A percentile compares a stretch with the other conserved stretches of the same genome.
Conservation (phyloP, 2,888 invertebrate genomes). For the Vannuccia rotundouncinata region DNA sequence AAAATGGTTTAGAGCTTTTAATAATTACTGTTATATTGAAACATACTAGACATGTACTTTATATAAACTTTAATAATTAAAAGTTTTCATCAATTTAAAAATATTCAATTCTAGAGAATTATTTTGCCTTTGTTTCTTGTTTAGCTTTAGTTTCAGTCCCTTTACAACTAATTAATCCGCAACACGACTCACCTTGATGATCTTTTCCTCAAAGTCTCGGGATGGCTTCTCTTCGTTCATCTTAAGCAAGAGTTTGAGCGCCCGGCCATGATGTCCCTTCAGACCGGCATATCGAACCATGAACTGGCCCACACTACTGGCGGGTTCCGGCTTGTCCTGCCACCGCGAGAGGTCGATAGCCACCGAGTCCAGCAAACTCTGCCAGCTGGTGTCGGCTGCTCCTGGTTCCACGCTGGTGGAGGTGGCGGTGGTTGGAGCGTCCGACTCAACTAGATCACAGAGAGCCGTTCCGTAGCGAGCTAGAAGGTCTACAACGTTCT, state of each 20-base stretch:
- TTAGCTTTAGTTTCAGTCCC: no score
- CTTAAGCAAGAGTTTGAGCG: neutral
- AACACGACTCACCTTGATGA: neutral
- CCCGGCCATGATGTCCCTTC: neutral
- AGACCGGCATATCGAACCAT: neutral
- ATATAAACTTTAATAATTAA: no score
- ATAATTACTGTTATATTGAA: neutral
- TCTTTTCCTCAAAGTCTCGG: neutral
- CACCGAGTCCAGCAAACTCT: neutral
- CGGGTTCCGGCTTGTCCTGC: neutral
- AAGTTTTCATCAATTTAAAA: neutral
- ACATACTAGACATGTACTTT: no score
- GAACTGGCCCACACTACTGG: neutral
- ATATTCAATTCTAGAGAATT: no score
- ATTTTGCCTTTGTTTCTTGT: no score
- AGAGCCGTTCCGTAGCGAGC: neutral
- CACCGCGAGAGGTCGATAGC: neutral
- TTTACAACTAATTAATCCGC: no score
- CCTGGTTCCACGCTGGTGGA: neutral
- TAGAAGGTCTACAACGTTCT: neutral
- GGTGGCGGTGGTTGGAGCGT: neutral
- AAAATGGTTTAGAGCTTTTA: neutral
- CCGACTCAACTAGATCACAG: neutral
- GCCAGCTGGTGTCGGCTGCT: neutral
- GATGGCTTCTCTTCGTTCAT: neutral